phyloP scores from a whole-genome alignment of 2,113 vertebrate species.

The Dasyurus viverrinus region DNA sequence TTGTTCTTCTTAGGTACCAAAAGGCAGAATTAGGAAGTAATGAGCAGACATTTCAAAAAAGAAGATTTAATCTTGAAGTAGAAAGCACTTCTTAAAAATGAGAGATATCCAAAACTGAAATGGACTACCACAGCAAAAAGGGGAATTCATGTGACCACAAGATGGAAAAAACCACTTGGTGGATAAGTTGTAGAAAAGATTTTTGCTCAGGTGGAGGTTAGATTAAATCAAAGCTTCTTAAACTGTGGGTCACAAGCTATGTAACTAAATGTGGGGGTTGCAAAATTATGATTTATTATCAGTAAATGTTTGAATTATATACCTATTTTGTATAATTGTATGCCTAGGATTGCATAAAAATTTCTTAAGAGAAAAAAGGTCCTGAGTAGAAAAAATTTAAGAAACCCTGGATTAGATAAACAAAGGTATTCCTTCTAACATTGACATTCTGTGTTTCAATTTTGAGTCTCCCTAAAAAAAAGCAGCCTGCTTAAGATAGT shows the following conservation, averaged over 20 bases:
- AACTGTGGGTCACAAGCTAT: no score
- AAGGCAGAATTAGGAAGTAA: not conserved
- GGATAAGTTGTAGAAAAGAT: not conserved
- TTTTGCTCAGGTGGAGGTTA: not conserved
- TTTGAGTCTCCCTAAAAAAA: not conserved
- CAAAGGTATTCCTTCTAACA: not conserved
- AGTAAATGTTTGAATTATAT: no score
- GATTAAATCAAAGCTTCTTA: no score
- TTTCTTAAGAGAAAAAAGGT: no score
- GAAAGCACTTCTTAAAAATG: not conserved
- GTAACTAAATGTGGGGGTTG: no score
- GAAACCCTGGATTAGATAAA: not conserved
- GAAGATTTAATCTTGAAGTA: not conserved
- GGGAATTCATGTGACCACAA: not conserved
- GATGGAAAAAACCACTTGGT: not conserved
- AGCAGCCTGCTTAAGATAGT: not conserved
- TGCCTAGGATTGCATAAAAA: no score
- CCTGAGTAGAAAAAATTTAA: no score
- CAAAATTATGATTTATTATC: no score
- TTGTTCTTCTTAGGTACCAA: not conserved
- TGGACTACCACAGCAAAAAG: not conserved
- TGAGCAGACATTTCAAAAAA: not conserved
- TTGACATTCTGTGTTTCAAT: not conserved
- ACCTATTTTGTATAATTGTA: no score
- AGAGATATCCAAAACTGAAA: not conserved